phyloP scores from a whole-genome alignment of 2,888 invertebrate genomes.

The Phytoseiulus persimilis region DNA sequence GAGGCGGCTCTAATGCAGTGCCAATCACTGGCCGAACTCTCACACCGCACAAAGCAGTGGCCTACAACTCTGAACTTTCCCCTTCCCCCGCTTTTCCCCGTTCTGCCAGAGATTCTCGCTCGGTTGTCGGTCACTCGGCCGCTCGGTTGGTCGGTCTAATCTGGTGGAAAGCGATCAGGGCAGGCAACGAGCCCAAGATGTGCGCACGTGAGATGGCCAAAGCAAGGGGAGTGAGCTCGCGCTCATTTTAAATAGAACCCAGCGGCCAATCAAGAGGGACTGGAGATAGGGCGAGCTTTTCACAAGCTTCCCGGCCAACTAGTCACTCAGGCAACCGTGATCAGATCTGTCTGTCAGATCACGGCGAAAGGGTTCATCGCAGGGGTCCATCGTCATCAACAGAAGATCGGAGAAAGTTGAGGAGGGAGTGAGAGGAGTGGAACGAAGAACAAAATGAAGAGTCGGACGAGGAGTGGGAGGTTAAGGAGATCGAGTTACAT shows the following conservation, averaged over 20 bases:
- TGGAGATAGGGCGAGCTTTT: background rate
- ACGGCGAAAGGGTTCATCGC: background rate
- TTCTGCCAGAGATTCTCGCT: background rate
- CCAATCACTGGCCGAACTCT: background rate
- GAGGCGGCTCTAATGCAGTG: background rate
- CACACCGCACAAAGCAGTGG: background rate
- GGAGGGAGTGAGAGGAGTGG: background rate
- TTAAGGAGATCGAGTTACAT: background rate
- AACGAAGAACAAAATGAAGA: background rate
- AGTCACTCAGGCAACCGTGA: background rate
- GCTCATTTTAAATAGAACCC: background rate
- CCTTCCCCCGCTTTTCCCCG: background rate
- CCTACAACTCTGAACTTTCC: background rate
- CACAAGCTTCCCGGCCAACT: background rate
- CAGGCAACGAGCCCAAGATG: background rate
- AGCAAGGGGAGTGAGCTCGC: background rate
- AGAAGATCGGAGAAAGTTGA: background rate
- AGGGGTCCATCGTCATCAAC: background rate
- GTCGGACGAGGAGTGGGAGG: background rate
- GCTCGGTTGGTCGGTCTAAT: background rate
- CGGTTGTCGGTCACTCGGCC: too few species aligned
- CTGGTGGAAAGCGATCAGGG: constrained; percentile 5
- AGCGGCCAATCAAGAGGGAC: background rate
- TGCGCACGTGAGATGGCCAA: background rate
- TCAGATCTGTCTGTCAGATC: constrained; percentile 5